Base-by-base conservation (phyloP, 2,113 vertebrate species). In the Taurulus bubalis region DNA sequence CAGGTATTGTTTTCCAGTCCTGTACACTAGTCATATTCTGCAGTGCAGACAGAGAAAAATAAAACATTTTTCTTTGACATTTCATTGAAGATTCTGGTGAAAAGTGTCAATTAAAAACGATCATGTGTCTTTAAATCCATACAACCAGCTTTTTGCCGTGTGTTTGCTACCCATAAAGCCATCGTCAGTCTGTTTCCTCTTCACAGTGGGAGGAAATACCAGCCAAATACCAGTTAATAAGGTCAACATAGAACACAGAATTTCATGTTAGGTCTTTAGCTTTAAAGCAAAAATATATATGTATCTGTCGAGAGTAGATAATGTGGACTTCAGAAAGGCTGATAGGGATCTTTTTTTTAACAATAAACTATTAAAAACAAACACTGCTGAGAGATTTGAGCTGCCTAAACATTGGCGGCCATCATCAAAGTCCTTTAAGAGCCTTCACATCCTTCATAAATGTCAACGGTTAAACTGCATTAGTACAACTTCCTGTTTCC, bases 71-170 rank as follows among this genome's bases (percentile, higher is more conserved):
- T 26, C 55, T n/a, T 66, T 28, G 3, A 22, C 30, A 56, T 38
- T 71, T 40, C 38, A 36, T 22, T 34, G 2, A 77, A 5, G 18
- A 24, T 83, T 72, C 38, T 26, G 51, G 30, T 62, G 67, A 51
- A 12, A 62, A 70, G 9, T 66, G 20, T 70, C 49, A 38, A 38
- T 71, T 38, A 9, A 63, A 55, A 62, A 49, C 1, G 32, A 64
- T 66, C 30, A 20, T 18, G 2, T 55, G 36, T 8, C 14, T 55
- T 81, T 75, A 69, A 78, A 75, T 76, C 63, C 53, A 55, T 36
- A 74, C 32, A 40, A 80, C 55, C 42, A 45, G 47, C 15, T 11
- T 59, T 56, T 60, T 71, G 84, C 80, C 79, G 66, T 83, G 83
- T 79, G 10, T 18, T 71, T 71, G n/a, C 72, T 82, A 47, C 42